Evolutionary conservation across 2,888 invertebrate genomes (phyloP).

Genomic region (Neuroscelio doddi): DNA sequence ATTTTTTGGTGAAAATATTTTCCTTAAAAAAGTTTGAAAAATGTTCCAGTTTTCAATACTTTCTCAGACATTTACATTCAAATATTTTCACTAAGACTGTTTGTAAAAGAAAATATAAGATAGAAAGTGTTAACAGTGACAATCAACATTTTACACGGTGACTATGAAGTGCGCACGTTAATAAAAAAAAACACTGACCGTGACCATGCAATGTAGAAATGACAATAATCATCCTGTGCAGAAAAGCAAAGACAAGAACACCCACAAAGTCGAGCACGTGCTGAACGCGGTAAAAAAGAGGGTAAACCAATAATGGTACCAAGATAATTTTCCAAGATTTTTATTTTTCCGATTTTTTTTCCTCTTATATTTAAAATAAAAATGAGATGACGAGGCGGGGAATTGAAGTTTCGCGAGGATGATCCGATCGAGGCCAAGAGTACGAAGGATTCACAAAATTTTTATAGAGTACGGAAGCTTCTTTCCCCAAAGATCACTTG

Average conservation of each 20-base stretch:
- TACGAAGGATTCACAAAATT: constrained; percentile 24
- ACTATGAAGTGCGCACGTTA: too few species aligned
- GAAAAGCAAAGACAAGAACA: constrained; percentile 30
- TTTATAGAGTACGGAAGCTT: constrained; percentile 23
- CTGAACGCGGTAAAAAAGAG: constrained; percentile 19
- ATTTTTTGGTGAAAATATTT: too few species aligned
- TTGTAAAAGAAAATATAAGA: too few species aligned
- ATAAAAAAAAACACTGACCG: constrained; percentile 27
- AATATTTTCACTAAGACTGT: too few species aligned
- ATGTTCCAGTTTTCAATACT: too few species aligned
- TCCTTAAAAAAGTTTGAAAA: too few species aligned
- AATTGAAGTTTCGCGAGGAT: constrained; percentile 38
- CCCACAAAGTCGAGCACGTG: constrained; percentile 21
- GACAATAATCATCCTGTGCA: constrained; percentile 25
- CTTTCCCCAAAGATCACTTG: constrained; percentile 24
- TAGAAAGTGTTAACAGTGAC: constrained; percentile 32
- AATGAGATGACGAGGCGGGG: constrained; percentile 37
- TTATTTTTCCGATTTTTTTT: constrained; percentile 41
- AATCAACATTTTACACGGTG: constrained; percentile 22
- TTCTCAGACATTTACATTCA: too few species aligned
- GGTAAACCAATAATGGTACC: constrained; percentile 29
- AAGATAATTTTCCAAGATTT: constrained; percentile 37
- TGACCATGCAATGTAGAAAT: constrained; percentile 30
- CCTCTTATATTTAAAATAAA: constrained; percentile 33
- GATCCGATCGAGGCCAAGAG: constrained; percentile 41